Base-by-base conservation (phyloP, 2,888 invertebrate species). In the Corythucha ciliata region DNA sequence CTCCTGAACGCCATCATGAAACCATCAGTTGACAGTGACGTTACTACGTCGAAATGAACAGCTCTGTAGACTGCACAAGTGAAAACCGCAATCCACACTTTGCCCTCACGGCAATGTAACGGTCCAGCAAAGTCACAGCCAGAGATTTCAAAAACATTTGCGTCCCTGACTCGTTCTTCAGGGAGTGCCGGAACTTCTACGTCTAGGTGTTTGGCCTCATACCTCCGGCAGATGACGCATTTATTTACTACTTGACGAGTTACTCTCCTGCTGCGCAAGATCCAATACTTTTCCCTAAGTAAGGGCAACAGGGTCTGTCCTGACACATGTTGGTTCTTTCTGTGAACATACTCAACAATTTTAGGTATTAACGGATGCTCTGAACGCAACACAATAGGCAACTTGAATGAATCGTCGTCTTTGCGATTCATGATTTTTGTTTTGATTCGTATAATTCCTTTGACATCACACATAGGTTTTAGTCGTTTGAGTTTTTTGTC, bases 61-160 rank as follows among this genome's bases (percentile, higher is more conserved):
- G 63, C 62, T 14, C 67, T 53, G 32, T 65, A 68, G 0, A 66
- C 59, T 1, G 68, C 65, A 60, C 69, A 70, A 0, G 68, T 69
- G 50, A 63, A 65, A 5, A 70, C 27, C 10, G 59, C 57, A 8
- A 69, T 58, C 63, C 64, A 68, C 4, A 56, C 60, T 40, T 65
- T 64, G 10, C 52, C 51, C 46, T 46, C 48, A 26, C 36, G 48
- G 3, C 53, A 18, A 44, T 45, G 54, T 4, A 57, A 21, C 3
- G 57, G 52, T 7, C 57, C 54, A 12, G 57, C 57, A 21, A 39
- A 39, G 20, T 55, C 53, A 2, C 68, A 68, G 1, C 69, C 69
- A 4, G 64, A 60, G 25, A 68, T 59, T 53, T 69, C 68, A 66
- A 65, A 14, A 8, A 48, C 29, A 7, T 18, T 12, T 6, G 48